Evolutionary conservation across 2,888 invertebrate genomes (phyloP).

Genomic region (Caenorhabditis sp.): DNA sequence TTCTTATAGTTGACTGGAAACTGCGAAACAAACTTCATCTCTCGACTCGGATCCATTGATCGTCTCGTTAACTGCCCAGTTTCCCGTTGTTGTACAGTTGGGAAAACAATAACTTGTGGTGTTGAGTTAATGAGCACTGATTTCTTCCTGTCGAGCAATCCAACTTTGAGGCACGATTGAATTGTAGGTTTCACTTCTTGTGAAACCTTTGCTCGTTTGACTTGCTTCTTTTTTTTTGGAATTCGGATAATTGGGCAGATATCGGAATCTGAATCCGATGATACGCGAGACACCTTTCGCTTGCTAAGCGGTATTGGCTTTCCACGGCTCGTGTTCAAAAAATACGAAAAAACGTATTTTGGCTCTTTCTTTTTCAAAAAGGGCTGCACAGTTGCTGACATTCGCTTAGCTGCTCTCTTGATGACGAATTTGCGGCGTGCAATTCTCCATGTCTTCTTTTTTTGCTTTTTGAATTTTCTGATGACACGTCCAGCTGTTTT

Average conservation of each 20-base stretch:
- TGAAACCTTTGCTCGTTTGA: too few species aligned
- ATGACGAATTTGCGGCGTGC: not conserved
- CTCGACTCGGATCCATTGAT: not conserved
- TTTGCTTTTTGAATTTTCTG: not conserved
- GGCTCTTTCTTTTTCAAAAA: not conserved
- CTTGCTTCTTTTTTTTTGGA: too few species aligned
- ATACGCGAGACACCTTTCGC: not conserved
- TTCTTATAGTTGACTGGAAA: not conserved
- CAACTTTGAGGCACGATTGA: too few species aligned
- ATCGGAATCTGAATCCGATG: constrained; percentile 13
- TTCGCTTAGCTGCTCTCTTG: not conserved
- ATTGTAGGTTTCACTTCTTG: too few species aligned
- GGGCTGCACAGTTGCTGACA: not conserved
- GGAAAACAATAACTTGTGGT: too few species aligned
- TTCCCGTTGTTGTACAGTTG: constrained; percentile 7
- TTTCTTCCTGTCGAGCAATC: constrained; percentile 9
- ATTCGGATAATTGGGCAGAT: constrained; percentile 3
- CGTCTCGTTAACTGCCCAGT: constrained; percentile 1
- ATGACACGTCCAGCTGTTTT: not conserved
- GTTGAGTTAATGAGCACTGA: too few species aligned
- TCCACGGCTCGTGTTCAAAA: not conserved
- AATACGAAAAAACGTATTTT: constrained; percentile 9
- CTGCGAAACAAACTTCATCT: not conserved
- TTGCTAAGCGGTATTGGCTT: not conserved
- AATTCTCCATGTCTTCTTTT: constrained; percentile 20